Base-by-base conservation (phyloP, 2,797 vertebrate genomes). In the Euphonia xanthogaster region DNA sequence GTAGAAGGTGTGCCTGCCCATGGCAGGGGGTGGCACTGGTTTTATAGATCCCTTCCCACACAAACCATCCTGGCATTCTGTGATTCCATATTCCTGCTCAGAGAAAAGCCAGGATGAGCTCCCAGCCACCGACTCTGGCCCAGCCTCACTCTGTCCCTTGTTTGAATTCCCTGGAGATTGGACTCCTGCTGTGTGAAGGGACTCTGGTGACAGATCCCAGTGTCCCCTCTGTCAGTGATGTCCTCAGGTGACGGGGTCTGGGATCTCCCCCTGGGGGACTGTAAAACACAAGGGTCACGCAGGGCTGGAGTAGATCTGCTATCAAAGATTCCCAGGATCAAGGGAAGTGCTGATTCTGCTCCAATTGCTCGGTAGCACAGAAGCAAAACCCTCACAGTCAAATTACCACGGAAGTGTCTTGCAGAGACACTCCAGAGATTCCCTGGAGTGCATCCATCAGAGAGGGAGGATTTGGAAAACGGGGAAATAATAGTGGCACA, bases 361-460 rank as follows among this genome's bases (percentile, higher is more conserved):
- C 20, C 28, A 1, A 11, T 1, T 67, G 62, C 72, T 85, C 4
- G 0, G 82, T 62, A 85, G 47, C 33, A 45, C 54, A 85, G 82
- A 39, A 67, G 62, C 71, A 67, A 75, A 76, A 67, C 53, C 62
- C 82, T 60, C 54, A 8, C 66, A 75, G 86, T 22, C 48, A 85
- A 86, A 92, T 95, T 88, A 33, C 76, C 31, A 14, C 25, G 57
- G 27, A 81, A 81, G 50, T 10, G 37, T 82, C 91, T 86, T 58
- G 62, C 22, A 47, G 88, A 94, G 80, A 67, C 47, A 48, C 50
- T 73, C 85, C 76, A 79, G 62, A 57, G 3, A 4, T 66, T 92
- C 92, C 92, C 88, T 44, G 76, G 94, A 83, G 92, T 86, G 57
- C 79, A 93, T 68, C 79, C 62, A 65, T 93, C 79, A 74, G 55